Evolutionary conservation across 2,113 vertebrate genomes (phyloP), one percentile per base, ranked within the genome.

Genomic region (Mobula hypostoma): DNA sequence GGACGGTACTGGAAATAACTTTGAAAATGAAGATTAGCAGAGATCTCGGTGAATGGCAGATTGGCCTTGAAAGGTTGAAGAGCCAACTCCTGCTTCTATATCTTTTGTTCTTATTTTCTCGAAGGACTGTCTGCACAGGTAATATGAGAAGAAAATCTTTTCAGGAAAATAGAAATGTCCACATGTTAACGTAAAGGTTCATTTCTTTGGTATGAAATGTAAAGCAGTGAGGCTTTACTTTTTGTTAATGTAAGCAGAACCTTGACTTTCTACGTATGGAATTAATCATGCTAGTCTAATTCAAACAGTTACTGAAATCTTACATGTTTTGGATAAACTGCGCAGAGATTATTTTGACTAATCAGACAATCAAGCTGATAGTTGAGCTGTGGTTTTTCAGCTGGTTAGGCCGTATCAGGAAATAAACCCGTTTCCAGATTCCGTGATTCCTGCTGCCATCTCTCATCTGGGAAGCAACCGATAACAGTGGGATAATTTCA

Each of bases 401-500:
- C 48, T 61, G 58, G 56, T 61, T 27, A 61, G 56, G 58, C 61
- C 21, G 19, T 15, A 11, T 40, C 36, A 40, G 0, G 88, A 70
- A 12, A 36, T 68, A 92, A 68, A 5, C 66, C 32, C 1, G 58
- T 72, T n/a, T 92, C 66, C 32, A 70, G 19, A 5, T 40, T 70
- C 17, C 68, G 29, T 32, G n/a, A 91, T 17, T 68, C 68, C 14
- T 70, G 17, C 66, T 8, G n/a, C 63, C 29, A 32, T 61, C 32
- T 7, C 63, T 61, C 87, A 66, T 36, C 12, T 70, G n/a, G 7
- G 61, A 15, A 72, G 19, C 32, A 68, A 61, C 87, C 27, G 66
- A 70, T 70, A 91, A 96, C 96, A 96, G 95, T 95, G 95, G 96
- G 94, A 95, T 96, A 96, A 97, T 97, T 95, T 97, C 88, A 97